phyloP scores from a whole-genome alignment of 2,113 vertebrate species.

The Anhinga anhinga region DNA sequence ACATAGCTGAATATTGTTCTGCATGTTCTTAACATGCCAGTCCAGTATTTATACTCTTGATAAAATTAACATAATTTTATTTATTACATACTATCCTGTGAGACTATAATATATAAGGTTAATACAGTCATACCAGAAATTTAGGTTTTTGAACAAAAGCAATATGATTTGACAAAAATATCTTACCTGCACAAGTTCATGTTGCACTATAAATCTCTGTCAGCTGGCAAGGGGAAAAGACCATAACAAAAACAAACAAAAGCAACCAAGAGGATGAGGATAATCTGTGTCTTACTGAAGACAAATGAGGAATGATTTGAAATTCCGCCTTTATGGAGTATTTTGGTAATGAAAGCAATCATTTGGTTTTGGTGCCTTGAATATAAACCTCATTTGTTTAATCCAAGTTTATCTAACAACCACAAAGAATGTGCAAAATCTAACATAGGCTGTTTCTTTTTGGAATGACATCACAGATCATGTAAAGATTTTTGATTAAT shows the following conservation, averaged over 20 bases:
- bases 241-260: accelerated
- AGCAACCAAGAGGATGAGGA: neutral
- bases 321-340: neutral
- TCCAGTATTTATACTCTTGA: neutral
- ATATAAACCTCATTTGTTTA: neutral
- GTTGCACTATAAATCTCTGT: neutral
- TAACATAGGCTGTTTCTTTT: neutral
- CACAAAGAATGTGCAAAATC: neutral
- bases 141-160: neutral
- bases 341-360: neutral
- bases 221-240: neutral
- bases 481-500: neutral
- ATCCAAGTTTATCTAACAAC: neutral
- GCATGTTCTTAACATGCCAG: neutral
- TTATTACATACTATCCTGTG: neutral
- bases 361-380: neutral
- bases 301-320: neutral
- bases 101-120: neutral
- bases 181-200: neutral
- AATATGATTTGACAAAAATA: neutral
- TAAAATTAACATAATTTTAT: neutral
- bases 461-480: neutral
- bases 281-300: neutral
- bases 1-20: neutral
- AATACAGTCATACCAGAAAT: neutral